A percentile compares a stretch with the other conserved stretches of the same genome.
These are phyloP conservation scores for Plebejus argus DNA, from an alignment of 2,888 invertebrate species.

Conservation along the genomic window DNA sequence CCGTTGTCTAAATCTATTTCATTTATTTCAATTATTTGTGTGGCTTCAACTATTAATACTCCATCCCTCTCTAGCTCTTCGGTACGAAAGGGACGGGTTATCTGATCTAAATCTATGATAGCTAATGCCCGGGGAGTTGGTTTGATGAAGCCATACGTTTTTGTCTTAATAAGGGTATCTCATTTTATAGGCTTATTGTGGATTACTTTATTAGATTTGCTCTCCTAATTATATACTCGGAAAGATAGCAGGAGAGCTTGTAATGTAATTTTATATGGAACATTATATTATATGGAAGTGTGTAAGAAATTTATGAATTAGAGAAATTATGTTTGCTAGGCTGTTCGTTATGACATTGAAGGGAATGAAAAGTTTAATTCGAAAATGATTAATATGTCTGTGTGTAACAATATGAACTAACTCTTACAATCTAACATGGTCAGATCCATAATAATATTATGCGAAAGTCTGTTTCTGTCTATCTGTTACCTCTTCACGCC, in stretches of 20 bases:
- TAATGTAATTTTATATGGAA: neutral
- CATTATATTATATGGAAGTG: neutral
- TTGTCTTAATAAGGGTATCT: constrained; percentile 31
- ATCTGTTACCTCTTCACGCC: no score
- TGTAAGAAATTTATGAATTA: neutral
- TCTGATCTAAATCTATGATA: constrained; percentile 30
- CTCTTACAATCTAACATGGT: no score
- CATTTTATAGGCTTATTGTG: constrained; percentile 34
- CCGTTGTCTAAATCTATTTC: constrained; percentile 44
- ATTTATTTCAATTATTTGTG: constrained; percentile 47
- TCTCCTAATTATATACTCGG: constrained; percentile 30
- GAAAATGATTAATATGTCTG: no score
- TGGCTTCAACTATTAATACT: constrained; percentile 41
- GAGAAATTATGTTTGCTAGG: no score
- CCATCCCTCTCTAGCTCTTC: neutral
- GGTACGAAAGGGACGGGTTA: constrained; percentile 13
- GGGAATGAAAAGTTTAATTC: no score
- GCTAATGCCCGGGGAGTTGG: constrained; percentile 24
- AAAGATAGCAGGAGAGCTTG: neutral
- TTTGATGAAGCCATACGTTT: constrained; percentile 29
- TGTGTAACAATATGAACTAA: no score
- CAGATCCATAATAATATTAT: no score
- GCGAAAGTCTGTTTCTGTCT: no score
- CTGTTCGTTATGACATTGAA: no score
- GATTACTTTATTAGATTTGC: constrained; percentile 43